Conservation (phyloP, 2,888 invertebrate genomes). For the Liodrosophila aerea region DNA sequence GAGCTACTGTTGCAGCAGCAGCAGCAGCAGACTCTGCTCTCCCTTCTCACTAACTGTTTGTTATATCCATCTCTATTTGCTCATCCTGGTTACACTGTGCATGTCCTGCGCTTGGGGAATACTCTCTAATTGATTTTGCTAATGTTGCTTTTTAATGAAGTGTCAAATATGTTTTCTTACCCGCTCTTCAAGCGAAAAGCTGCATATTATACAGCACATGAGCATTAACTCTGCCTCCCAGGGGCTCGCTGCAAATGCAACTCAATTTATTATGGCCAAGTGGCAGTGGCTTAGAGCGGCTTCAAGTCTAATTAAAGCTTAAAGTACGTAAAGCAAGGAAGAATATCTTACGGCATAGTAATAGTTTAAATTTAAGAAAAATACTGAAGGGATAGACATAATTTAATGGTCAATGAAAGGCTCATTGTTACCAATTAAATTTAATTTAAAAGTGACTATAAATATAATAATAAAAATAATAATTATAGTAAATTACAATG, state of each 20-base stretch:
- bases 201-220: constrained; percentile 26
- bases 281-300: background rate
- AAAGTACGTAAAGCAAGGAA: no score
- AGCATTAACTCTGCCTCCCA: constrained; percentile 11
- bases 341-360: no score
- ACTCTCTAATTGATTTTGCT: constrained; percentile 73
- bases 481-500: no score
- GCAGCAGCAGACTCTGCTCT: constrained; percentile 7
- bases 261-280: background rate
- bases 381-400: no score
- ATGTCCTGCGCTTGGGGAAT: constrained; percentile 56
- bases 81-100: constrained; percentile 39
- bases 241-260: constrained; percentile 8
- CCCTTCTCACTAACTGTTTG: constrained; percentile 2
- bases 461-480: no score
- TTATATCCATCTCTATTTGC: constrained; percentile 40
- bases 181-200: constrained; percentile 15
- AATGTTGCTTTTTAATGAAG: constrained; percentile 76
- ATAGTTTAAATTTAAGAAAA: no score
- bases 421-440: no score
- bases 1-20: no score
- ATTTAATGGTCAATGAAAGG: no score
- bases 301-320: no score
- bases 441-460: background rate
- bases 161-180: constrained; percentile 63